Conservation (phyloP, 2,797 vertebrate species). For the Acropternis orthonyx region DNA sequence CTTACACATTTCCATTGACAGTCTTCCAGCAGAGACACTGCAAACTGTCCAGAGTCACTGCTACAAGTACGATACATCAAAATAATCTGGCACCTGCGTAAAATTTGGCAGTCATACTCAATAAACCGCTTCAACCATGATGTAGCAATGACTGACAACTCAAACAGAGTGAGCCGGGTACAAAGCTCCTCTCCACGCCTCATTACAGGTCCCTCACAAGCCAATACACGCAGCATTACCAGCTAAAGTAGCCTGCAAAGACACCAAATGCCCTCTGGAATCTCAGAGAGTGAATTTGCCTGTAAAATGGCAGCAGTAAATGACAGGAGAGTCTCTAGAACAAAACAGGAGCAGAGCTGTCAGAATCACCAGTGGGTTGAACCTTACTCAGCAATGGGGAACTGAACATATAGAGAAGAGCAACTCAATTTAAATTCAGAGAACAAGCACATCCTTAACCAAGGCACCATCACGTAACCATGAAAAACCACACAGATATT, state of each 20-base stretch:
- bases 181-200: slow-evolving; percentile 52
- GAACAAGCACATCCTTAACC: neutral
- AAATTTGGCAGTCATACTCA: slow-evolving; percentile 73
- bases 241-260: neutral
- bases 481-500: neutral
- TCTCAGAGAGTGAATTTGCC: neutral
- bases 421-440: neutral
- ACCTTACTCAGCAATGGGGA: neutral
- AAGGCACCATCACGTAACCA: neutral
- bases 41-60: slow-evolving; percentile 36
- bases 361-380: neutral
- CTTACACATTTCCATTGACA: slow-evolving; percentile 41
- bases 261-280: slow-evolving; percentile 8
- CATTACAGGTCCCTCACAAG: neutral
- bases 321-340: neutral
- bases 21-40: slow-evolving; percentile 36
- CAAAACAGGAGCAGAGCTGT: neutral
- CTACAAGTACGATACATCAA: slow-evolving; percentile 56
- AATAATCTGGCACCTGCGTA: slow-evolving; percentile 71
- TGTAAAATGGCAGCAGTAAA: neutral
- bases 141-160: slow-evolving; percentile 63
- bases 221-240: neutral
- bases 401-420: neutral
- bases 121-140: slow-evolving; percentile 60
- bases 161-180: neutral